phyloP scores from a whole-genome alignment of 2,113 vertebrate species.

The Malurus cyaneus region DNA sequence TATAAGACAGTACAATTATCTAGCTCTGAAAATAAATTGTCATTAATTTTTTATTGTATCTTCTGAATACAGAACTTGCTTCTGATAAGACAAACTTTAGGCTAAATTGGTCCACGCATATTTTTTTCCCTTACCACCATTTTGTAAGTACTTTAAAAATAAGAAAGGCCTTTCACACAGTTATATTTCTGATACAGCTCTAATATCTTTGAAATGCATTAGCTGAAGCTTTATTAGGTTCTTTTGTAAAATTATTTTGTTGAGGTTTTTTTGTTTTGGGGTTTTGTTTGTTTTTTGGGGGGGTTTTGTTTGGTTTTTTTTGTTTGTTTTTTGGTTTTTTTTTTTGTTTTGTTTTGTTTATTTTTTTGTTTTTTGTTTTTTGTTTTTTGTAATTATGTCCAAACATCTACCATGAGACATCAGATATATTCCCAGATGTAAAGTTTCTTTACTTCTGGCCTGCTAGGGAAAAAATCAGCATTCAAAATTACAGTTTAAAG shows the following conservation, averaged over 20 bases:
- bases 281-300: background rate
- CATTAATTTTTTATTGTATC: background rate
- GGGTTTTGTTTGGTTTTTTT: background rate
- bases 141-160: background rate
- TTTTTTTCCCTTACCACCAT: background rate
- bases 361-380: too few relatives aligned
- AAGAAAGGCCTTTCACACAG: background rate
- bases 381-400: background rate
- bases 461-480: background rate
- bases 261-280: background rate
- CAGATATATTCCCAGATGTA: background rate
- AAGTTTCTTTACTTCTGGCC: background rate
- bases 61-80: background rate
- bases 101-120: accelerated
- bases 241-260: background rate
- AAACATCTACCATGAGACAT: background rate
- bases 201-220: background rate
- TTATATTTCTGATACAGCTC: background rate
- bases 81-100: background rate
- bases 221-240: background rate
- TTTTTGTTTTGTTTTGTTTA: background rate
- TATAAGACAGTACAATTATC: background rate
- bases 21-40: background rate
- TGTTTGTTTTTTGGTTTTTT: background rate
- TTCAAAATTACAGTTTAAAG: background rate